A percentile compares a stretch with the other conserved stretches of the same genome.
Conservation (phyloP, 2,113 vertebrate species). For the Arvicanthis niloticus region DNA sequence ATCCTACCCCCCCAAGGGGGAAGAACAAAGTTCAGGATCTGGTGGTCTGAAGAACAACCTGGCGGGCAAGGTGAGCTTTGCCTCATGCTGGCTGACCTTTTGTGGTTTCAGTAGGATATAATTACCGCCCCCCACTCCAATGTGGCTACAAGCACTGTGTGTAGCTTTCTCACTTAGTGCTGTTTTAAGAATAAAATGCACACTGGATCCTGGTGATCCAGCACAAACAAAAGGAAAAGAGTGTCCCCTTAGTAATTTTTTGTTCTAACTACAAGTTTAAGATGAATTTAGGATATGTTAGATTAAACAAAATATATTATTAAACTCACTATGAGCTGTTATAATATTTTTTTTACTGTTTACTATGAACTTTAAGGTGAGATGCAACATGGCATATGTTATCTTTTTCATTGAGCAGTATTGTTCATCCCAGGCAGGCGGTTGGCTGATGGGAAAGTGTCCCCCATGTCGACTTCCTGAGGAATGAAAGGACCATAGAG, state of each 20-base stretch:
- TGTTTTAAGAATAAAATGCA: not conserved
- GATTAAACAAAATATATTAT: not conserved
- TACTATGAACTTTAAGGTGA: not conserved
- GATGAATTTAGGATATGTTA: not conserved
- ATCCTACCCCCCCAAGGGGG: rapidly evolving
- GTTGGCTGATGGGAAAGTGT: not conserved
- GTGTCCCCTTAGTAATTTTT: not conserved
- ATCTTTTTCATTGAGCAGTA: not conserved
- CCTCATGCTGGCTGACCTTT: not conserved
- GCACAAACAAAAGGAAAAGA: not conserved
- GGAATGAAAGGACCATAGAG: not conserved
- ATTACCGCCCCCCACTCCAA: no score
- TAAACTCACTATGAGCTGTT: not conserved
- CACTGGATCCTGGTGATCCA: not conserved
- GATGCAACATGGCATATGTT: no score
- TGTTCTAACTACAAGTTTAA: not conserved
- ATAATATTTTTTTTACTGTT: not conserved
- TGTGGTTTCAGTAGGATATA: not conserved
- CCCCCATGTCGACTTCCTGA: not conserved
- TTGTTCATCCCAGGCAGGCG: not conserved
- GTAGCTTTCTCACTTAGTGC: not conserved
- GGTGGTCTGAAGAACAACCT: not conserved
- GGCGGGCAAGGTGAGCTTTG: not conserved
- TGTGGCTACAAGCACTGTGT: not conserved
- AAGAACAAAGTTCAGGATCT: not conserved